Percentiles rank a stretch among this genome's conserved stretches.
These are phyloP conservation scores for Epinephelus malabaricus DNA, from an alignment of 2,797 vertebrate genomes.

Conservation along the genomic window DNA sequence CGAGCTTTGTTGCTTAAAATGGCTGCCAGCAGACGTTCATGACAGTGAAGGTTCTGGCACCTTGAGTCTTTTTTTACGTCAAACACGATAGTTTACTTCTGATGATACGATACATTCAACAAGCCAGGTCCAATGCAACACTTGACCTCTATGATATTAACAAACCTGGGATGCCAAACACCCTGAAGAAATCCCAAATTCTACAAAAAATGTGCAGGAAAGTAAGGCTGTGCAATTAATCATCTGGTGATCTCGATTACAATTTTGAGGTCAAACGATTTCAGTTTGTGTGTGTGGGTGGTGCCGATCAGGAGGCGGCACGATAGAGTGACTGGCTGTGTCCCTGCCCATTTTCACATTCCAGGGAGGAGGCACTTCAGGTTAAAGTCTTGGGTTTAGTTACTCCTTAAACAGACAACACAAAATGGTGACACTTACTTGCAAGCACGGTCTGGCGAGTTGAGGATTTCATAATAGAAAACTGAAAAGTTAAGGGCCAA, in stretches of 20 bases:
- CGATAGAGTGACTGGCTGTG: too few relatives aligned
- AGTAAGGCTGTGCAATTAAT: too few relatives aligned
- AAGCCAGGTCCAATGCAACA: neutral
- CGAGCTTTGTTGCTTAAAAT: neutral
- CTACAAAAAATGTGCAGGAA: too few relatives aligned
- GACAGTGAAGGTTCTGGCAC: too few relatives aligned
- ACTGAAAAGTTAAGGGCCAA: conserved; percentile 98
- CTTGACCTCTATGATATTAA: neutral
- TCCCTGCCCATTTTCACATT: too few relatives aligned
- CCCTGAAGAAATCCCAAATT: neutral
- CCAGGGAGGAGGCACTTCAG: too few relatives aligned
- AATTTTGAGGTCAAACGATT: too few relatives aligned
- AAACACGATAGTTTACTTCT: neutral
- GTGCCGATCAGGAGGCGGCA: too few relatives aligned
- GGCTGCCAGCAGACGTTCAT: too few relatives aligned
- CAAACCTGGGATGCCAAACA: neutral
- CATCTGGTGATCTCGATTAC: too few relatives aligned
- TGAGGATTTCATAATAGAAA: conserved; percentile 99
- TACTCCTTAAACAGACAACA: neutral
- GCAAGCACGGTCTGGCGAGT: conserved; percentile 98
- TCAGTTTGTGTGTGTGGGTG: too few relatives aligned
- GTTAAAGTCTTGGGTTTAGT: too few relatives aligned
- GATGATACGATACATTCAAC: neutral
- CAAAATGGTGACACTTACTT: conserved; percentile 81
- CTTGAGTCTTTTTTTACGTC: neutral